Evolutionary conservation across 2,888 invertebrate genomes (phyloP).

Genomic region (Sympetrum striolatum): DNA sequence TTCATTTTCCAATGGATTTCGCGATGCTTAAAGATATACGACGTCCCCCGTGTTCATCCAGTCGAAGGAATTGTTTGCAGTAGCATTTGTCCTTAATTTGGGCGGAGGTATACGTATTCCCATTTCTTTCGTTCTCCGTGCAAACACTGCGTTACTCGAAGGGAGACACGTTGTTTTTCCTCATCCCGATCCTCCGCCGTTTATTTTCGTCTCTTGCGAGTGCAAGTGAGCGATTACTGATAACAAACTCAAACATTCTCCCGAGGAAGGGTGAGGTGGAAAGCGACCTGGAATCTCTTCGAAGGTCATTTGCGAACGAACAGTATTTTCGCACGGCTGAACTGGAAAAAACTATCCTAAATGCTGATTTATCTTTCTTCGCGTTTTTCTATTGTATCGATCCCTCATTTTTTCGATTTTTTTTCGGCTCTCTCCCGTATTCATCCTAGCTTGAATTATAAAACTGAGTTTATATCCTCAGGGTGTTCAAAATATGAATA

Average conservation of each 20-base stretch:
- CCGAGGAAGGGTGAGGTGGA: too few species aligned
- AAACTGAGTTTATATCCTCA: too few species aligned
- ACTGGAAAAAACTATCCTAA: too few species aligned
- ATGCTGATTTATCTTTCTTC: too few species aligned
- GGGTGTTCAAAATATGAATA: too few species aligned
- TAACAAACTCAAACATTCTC: not conserved
- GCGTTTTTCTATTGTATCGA: too few species aligned
- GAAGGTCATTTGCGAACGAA: too few species aligned
- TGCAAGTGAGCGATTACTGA: not conserved
- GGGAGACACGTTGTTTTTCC: not conserved
- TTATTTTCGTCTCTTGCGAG: not conserved
- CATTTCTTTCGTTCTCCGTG: not conserved
- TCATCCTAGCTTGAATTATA: too few species aligned
- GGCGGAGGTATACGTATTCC: not conserved
- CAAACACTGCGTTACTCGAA: not conserved
- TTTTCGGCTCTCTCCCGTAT: too few species aligned
- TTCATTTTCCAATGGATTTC: not conserved
- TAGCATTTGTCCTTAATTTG: slow-evolving; percentile 5
- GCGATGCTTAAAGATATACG: not conserved
- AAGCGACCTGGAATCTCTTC: too few species aligned
- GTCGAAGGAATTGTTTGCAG: not conserved
- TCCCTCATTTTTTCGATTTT: too few species aligned
- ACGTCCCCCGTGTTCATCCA: not conserved
- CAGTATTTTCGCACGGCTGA: too few species aligned
- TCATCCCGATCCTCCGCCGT: not conserved